Evolutionary conservation across 1,140 invertebrate genomes (phyloP).

Genomic region (Brachionus rotundiformis): DNA sequence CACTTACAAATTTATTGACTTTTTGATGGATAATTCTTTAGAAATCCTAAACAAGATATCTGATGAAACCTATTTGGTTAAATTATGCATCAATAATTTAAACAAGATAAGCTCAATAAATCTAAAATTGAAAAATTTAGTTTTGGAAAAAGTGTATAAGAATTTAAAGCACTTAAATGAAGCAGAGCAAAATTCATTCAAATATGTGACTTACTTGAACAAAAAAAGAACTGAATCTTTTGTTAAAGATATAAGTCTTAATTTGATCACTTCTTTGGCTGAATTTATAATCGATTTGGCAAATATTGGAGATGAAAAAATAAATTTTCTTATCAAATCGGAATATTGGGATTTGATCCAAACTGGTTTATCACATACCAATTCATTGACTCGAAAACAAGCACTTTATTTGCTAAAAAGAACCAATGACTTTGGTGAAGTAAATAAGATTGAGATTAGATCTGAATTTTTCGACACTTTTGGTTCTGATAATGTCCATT

Average conservation of each 20-base stretch:
- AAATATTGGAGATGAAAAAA: not conserved
- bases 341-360: constrained; percentile 46
- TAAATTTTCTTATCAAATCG: not conserved
- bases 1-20: not conserved
- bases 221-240: constrained; percentile 50
- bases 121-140: not conserved
- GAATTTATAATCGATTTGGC: not conserved
- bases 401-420: constrained; percentile 44
- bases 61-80: not conserved
- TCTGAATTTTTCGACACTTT: constrained; percentile 23
- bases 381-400: constrained; percentile 47
- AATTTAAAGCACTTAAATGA: not conserved
- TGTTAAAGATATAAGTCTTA: constrained; percentile 31
- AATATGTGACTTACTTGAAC: not conserved
- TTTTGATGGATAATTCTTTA: constrained; percentile 30
- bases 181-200: not conserved
- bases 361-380: constrained; percentile 37
- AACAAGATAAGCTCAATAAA: not conserved
- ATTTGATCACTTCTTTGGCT: constrained; percentile 28
- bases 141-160: not conserved
- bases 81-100: constrained; percentile 23
- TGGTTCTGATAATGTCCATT: not conserved
- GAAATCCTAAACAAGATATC: not conserved
- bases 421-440: constrained; percentile 38
- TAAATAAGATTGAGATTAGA: constrained; percentile 6